phyloP scores from a whole-genome alignment of 2,888 invertebrate species.

The Lochmaea capreae region DNA sequence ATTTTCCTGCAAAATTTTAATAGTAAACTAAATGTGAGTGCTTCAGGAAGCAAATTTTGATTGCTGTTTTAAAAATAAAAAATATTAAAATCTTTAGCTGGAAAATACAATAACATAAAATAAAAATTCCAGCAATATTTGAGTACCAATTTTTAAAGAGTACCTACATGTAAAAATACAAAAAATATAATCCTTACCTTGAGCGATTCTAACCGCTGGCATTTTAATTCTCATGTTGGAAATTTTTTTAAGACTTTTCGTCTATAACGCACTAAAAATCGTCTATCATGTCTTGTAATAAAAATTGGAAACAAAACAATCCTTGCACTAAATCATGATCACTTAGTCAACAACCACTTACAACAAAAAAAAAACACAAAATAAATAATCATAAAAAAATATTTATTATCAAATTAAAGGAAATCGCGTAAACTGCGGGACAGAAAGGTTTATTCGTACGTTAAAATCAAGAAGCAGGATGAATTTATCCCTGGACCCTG shows the following conservation, averaged over 20 bases:
- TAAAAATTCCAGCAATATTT: too few relatives aligned
- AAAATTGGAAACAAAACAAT: slow-evolving; percentile 28
- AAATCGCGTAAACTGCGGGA: slow-evolving; percentile 11
- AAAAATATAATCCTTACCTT: slow-evolving; percentile 79
- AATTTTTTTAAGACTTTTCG: slow-evolving; percentile 43
- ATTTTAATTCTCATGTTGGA: slow-evolving; percentile 96
- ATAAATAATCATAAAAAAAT: slow-evolving; percentile 30
- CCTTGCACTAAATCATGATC: slow-evolving; percentile 42
- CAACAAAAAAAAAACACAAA: slow-evolving; percentile 35
- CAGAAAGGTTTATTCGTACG: slow-evolving; percentile 21
- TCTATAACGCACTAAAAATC: slow-evolving; percentile 43
- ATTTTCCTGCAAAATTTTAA: too few relatives aligned
- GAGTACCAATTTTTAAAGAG: too few relatives aligned
- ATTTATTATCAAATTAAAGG: slow-evolving; percentile 7
- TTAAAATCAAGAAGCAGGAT: slow-evolving; percentile 16
- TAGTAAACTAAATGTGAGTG: too few relatives aligned
- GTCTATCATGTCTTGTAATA: slow-evolving; percentile 18
- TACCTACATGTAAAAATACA: background rate
- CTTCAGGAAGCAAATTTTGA: too few relatives aligned
- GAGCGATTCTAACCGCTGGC: slow-evolving; percentile 96
- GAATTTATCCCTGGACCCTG: slow-evolving; percentile 35
- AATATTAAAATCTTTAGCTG: too few relatives aligned
- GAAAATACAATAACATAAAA: too few relatives aligned
- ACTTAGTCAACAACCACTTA: slow-evolving; percentile 26
- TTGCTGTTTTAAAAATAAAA: too few relatives aligned